Percentiles rank a stretch among this genome's conserved stretches.
Evolutionary conservation across 2,888 invertebrate genomes (phyloP).

Genomic region (Scelioninae gen. 1): DNA sequence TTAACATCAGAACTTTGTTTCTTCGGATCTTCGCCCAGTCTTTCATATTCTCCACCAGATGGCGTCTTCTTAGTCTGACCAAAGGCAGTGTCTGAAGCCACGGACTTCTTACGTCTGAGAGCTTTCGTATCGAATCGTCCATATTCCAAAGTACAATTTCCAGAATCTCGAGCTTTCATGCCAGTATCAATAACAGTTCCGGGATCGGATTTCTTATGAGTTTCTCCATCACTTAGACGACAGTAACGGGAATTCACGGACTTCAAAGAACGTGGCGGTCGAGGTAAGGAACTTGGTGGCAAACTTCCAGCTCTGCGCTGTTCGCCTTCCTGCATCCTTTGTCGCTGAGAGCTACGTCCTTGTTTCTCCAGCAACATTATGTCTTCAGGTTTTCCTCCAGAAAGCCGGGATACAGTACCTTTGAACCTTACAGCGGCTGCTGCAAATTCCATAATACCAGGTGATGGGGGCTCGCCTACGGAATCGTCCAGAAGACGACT

Average conservation of each 20-base stretch:
- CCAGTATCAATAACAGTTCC: no score
- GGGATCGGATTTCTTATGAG: no score
- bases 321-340: no score
- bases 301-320: no score
- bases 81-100: conserved; percentile 72
- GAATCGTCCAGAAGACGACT: conserved; percentile 82
- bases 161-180: no score
- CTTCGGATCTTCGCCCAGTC: conserved; percentile 86
- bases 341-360: no score
- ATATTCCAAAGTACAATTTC: conserved; percentile 80
- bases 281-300: no score
- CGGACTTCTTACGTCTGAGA: conserved; percentile 79
- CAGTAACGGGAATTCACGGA: no score
- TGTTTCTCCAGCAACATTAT: no score
- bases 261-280: no score
- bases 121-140: conserved; percentile 79
- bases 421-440: conserved; percentile 82
- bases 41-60: conserved; percentile 86
- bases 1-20: conserved; percentile 80
- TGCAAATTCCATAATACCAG: conserved; percentile 74
- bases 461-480: conserved; percentile 73
- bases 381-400: no score
- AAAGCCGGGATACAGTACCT: conserved; percentile 79
- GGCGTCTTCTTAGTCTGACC: conserved; percentile 73
- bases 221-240: no score